phyloP scores from a whole-genome alignment of 2,797 vertebrate species.

The Eleutherodactylus coqui region DNA sequence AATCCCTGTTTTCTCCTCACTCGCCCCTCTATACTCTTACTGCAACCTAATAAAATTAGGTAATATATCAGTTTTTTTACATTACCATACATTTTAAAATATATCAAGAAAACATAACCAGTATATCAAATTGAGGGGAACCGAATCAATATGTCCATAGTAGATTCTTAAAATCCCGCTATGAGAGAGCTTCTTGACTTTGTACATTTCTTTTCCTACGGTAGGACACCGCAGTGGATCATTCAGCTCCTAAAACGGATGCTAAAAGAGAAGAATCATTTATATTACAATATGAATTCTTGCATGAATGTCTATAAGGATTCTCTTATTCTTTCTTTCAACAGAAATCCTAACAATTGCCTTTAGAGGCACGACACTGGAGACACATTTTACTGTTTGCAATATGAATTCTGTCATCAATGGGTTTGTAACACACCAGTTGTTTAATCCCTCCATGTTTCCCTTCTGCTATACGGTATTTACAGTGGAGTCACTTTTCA shows the following conservation, averaged over 20 bases:
- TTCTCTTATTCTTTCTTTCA: not conserved
- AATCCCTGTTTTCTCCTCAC: not conserved
- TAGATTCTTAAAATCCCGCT: not conserved
- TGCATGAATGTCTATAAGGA: not conserved
- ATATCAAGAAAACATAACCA: not conserved
- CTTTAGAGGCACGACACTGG: not conserved
- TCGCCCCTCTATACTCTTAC: not conserved
- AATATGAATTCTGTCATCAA: constrained; percentile 24
- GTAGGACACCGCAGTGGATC: not conserved
- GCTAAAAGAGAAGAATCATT: not conserved
- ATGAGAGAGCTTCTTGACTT: not conserved
- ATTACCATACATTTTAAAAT: not conserved
- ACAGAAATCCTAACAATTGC: constrained; percentile 11
- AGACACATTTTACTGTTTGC: constrained; percentile 11
- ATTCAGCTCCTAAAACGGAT: not conserved
- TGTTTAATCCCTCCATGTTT: constrained; percentile 23
- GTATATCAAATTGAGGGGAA: not conserved
- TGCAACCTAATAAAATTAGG: not conserved
- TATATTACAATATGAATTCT: constrained; percentile 1
- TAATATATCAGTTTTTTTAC: not conserved
- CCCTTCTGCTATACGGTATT: constrained; percentile 31
- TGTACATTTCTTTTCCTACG: not conserved
- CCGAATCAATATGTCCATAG: not conserved
- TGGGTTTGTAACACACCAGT: constrained; percentile 20
- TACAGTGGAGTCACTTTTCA: constrained; percentile 54